phyloP scores from a whole-genome alignment of 1,140 invertebrate genomes.

The Anagrus nilaparvatae region DNA sequence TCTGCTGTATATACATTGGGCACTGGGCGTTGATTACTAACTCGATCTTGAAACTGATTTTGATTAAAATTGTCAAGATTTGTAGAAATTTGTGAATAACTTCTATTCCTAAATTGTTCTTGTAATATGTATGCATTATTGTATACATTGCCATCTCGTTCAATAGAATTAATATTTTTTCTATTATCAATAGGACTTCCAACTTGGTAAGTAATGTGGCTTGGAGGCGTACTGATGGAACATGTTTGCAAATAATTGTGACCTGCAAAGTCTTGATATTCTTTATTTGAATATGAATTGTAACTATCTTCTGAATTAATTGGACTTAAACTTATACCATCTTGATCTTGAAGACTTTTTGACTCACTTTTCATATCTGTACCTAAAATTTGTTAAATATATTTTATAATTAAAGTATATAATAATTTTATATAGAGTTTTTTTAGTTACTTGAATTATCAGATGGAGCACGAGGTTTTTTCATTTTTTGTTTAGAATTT shows the following conservation, averaged over 20 bases:
- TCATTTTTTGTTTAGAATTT: slow-evolving; percentile 38
- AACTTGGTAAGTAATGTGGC: slow-evolving; percentile 21
- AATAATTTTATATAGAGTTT: slow-evolving; percentile 1
- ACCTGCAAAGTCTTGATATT: slow-evolving; percentile 22
- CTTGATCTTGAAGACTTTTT: slow-evolving; percentile 31
- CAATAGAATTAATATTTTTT: slow-evolving; percentile 17
- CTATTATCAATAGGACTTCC: slow-evolving; percentile 23
- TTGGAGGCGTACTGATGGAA: slow-evolving; percentile 19
- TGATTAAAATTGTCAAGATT: too few species aligned
- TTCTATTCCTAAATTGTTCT: slow-evolving; percentile 32
- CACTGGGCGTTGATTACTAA: slow-evolving; percentile 26
- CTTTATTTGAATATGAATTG: slow-evolving; percentile 20
- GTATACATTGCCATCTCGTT: slow-evolving; percentile 35
- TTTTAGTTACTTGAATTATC: slow-evolving; percentile 28
- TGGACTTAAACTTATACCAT: slow-evolving; percentile 34
- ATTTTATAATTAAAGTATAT: neutral
- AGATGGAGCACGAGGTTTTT: slow-evolving; percentile 41
- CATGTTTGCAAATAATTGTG: slow-evolving; percentile 16
- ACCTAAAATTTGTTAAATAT: neutral
- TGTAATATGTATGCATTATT: slow-evolving; percentile 36
- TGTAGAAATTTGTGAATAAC: too few species aligned
- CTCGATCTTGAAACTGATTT: slow-evolving; percentile 30
- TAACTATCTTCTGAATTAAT: slow-evolving; percentile 28
- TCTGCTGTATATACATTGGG: slow-evolving; percentile 33
- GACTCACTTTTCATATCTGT: slow-evolving; percentile 21